phyloP scores from a whole-genome alignment of 2,113 vertebrate species.

The Erythrolamprus reginae region DNA sequence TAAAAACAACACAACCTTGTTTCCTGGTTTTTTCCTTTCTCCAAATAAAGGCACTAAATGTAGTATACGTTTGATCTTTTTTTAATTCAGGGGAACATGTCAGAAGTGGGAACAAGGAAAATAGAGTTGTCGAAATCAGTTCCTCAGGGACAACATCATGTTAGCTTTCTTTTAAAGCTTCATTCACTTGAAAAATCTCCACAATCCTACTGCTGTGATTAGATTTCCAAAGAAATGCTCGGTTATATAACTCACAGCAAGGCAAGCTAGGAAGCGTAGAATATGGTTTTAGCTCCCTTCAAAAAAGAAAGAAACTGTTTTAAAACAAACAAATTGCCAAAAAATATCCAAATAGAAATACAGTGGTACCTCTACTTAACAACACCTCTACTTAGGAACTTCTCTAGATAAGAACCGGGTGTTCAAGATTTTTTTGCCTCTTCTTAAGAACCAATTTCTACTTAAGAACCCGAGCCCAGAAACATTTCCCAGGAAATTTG shows the following conservation, averaged over 20 bases:
- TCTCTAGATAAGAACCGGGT: too few relatives aligned
- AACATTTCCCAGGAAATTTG: too few relatives aligned
- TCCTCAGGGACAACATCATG: neutral
- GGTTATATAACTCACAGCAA: neutral
- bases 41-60: neutral
- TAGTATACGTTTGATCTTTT: neutral
- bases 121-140: too few relatives aligned
- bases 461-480: too few relatives aligned
- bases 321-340: neutral
- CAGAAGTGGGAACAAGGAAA: neutral
- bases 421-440: too few relatives aligned
- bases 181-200: neutral
- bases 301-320: neutral
- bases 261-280: neutral
- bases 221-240: neutral
- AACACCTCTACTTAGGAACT: too few relatives aligned
- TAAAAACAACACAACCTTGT: neutral
- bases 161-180: neutral
- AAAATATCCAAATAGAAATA: neutral
- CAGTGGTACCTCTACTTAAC: too few relatives aligned
- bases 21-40: neutral
- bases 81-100: neutral
- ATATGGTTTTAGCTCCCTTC: neutral
- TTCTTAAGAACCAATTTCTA: too few relatives aligned
- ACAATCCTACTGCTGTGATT: neutral